Evolutionary conservation across 2,797 vertebrate species (phyloP).

Genomic region (Thaleichthys pacificus): DNA sequence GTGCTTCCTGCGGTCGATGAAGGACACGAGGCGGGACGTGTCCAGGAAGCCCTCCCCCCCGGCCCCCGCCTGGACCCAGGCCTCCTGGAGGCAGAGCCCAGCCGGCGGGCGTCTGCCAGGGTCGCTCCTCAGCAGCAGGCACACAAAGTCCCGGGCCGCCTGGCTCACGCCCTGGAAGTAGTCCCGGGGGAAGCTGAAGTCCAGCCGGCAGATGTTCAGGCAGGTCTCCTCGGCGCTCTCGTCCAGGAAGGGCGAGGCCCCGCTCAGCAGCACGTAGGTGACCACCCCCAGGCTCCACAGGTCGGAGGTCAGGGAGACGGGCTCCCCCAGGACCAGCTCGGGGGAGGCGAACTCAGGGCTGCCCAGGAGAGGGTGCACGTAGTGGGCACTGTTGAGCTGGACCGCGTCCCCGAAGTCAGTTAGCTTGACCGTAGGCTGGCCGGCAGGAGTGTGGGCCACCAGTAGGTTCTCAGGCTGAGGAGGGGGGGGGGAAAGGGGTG

Average conservation of each 20-base stretch:
- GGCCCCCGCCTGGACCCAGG: conserved; percentile 85
- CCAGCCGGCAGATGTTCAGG: conserved; percentile 96
- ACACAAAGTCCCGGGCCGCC: conserved; percentile 91
- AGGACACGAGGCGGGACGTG: conserved; percentile 92
- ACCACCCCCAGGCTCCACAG: conserved; percentile 96
- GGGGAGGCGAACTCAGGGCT: conserved; percentile 97
- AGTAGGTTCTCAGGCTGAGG: conserved; percentile 95
- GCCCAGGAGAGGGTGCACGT: conserved; percentile 91
- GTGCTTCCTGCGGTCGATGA: conserved; percentile 97
- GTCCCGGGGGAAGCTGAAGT: conserved; percentile 98
- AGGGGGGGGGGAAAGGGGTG: conserved; percentile 3
- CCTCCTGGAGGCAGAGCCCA: conserved; percentile 88
- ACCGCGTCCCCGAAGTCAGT: conserved; percentile 93
- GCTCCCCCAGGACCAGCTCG: conserved; percentile 94
- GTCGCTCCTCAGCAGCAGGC: conserved; percentile 88
- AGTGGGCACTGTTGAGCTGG: conserved; percentile 88
- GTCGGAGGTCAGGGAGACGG: conserved; percentile 91
- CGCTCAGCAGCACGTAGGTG: conserved; percentile 95
- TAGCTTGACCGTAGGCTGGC: conserved; percentile 87
- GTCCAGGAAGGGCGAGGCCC: conserved; percentile 96
- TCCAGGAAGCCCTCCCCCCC: conserved; percentile 82
- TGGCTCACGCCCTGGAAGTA: conserved; percentile 96
- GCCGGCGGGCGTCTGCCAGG: conserved; percentile 84
- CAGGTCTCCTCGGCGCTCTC: conserved; percentile 98
- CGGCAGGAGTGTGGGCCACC: conserved; percentile 84